Evolutionary conservation across 2,888 invertebrate species (phyloP).

Genomic region (Nephrocerus scutellatus): DNA sequence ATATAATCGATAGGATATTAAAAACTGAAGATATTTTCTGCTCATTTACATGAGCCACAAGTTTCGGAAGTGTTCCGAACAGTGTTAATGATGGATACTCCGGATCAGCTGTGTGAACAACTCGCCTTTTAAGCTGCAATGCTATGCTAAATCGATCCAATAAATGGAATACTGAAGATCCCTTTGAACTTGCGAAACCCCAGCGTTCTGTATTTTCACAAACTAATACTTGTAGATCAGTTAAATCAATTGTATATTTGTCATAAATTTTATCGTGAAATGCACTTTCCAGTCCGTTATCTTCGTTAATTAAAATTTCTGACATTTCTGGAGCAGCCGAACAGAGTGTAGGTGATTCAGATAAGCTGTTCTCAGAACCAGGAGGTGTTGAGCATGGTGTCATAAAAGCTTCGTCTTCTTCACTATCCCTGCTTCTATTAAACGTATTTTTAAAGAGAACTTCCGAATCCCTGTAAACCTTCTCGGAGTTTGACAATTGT

Average conservation of each 20-base stretch:
- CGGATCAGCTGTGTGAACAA: slow-evolving; percentile 76
- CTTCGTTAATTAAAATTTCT: slow-evolving; percentile 57
- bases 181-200: slow-evolving; percentile 78
- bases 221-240: slow-evolving; percentile 79
- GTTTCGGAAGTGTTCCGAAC: slow-evolving; percentile 76
- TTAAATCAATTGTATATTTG: slow-evolving; percentile 70
- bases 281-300: slow-evolving; percentile 53
- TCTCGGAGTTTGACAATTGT: slow-evolving; percentile 11
- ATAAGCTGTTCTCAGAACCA: slow-evolving; percentile 61
- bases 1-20: slow-evolving; percentile 51
- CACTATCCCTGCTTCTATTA: slow-evolving; percentile 37
- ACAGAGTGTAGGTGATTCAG: slow-evolving; percentile 45
- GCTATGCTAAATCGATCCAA: slow-evolving; percentile 71
- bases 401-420: slow-evolving; percentile 61
- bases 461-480: no score
- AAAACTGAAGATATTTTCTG: slow-evolving; percentile 69
- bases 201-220: slow-evolving; percentile 85
- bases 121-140: slow-evolving; percentile 68
- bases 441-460: slow-evolving; percentile 15
- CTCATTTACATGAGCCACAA: slow-evolving; percentile 86
- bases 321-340: slow-evolving; percentile 50
- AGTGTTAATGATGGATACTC: slow-evolving; percentile 78
- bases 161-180: slow-evolving; percentile 77
- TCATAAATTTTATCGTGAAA: slow-evolving; percentile 68
- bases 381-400: slow-evolving; percentile 86